Evolutionary conservation across 2,113 vertebrate genomes (phyloP), one percentile per base, ranked within the genome.

Genomic region (Epinephelus cyanopodus): DNA sequence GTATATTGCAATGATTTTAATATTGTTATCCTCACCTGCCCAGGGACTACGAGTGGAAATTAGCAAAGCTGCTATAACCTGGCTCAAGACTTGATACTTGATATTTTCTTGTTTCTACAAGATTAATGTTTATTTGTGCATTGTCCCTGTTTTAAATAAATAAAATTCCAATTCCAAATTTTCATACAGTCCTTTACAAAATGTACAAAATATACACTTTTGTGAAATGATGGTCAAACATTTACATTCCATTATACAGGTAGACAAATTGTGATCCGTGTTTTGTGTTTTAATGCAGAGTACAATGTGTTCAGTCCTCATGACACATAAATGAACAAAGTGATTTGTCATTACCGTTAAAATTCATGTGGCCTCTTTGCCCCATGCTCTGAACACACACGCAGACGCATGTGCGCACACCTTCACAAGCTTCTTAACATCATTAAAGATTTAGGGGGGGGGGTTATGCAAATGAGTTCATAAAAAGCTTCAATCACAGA

Each of bases 381-480:
- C 18, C 17, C 37, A 8, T 25, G 4, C 29, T 67, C 70, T 58
- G 25, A 56, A 70, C 58, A 58, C 71, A 74, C 63, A 15, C 37
- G n/a, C 68, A 29, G 2, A 15, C 47, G 0, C 29, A 52, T 21
- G 23, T 0, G 19, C 72, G 65, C 68, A 75, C 64, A 75, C n/a
- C 47, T 52, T 13, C 74, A 63, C 78, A 90, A 77, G 74, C 79
- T 60, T 80, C 79, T 89, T 53, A 80, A 45, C 52, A 3, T 42
- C 47, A 74, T 86, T 69, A 68, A 79, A 83, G 76, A 91, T 81
- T 87, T 58, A 52, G 62, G 14, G 58, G 71, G 71, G 60, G 74
- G 71, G 33, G 87, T 86, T 88, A 89, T 86, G 88, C 47, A 86
- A 88, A 89, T 74, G 18, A 57, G 19, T 73, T 81, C 50, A 74